Evolutionary conservation across 2,113 vertebrate genomes (phyloP).

Genomic region (Eretmochelys imbricata): DNA sequence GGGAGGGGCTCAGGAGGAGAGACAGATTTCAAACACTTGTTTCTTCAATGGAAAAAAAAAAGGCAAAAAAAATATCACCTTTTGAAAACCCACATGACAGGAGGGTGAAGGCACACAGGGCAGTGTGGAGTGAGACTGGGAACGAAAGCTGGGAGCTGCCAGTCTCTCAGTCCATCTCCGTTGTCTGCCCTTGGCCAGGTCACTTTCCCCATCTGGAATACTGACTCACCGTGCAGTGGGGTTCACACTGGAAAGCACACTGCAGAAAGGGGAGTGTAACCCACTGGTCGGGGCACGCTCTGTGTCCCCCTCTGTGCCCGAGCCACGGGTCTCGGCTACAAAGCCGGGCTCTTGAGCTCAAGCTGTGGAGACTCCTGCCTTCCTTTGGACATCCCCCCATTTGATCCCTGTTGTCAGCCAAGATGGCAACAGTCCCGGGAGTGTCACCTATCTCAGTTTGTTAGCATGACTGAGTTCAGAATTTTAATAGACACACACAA

Average conservation of each 20-base stretch:
- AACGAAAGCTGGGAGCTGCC: not conserved
- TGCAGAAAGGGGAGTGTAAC: not conserved
- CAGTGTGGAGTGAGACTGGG: not conserved
- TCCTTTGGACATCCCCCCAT: not conserved
- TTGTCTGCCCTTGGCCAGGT: not conserved
- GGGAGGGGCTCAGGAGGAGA: not conserved
- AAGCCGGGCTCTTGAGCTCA: no score
- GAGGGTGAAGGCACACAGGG: not conserved
- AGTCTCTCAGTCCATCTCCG: no score
- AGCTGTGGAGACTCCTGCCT: not conserved
- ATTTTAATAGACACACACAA: not conserved
- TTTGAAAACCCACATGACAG: not conserved
- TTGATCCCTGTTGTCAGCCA: not conserved
- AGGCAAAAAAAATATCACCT: not conserved
- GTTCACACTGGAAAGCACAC: not conserved
- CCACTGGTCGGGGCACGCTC: no score
- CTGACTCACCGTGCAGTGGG: not conserved
- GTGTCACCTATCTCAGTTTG: no score
- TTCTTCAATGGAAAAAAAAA: accelerated
- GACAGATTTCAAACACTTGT: not conserved
- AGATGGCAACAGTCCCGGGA: no score
- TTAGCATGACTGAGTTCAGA: not conserved
- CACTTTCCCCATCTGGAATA: not conserved
- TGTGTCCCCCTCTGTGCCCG: no score
- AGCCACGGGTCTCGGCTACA: not conserved